Conservation (phyloP, 2,888 invertebrate species). For the Maniola hyperantus region DNA sequence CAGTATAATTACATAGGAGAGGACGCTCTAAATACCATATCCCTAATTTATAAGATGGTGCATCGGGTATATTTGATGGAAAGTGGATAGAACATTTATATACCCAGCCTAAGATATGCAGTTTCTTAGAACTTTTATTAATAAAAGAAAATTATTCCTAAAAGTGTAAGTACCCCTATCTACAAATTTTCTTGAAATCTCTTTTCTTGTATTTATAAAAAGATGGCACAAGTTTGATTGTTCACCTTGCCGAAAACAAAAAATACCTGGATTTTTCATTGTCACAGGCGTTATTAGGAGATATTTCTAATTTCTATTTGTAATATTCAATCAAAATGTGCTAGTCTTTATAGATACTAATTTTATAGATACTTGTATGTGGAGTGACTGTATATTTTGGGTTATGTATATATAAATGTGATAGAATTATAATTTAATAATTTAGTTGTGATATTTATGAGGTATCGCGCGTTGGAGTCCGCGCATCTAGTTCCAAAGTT, state of each 20-base stretch:
- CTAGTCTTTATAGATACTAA: background rate
- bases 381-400: slow-evolving; percentile 23
- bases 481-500: slow-evolving; percentile 58
- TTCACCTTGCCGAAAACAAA: background rate
- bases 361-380: background rate
- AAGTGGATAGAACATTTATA: slow-evolving; percentile 52
- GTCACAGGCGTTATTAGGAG: too few relatives aligned
- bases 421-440: slow-evolving; percentile 53
- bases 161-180: background rate
- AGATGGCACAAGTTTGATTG: background rate
- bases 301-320: too few relatives aligned
- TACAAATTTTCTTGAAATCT: background rate
- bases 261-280: too few relatives aligned
- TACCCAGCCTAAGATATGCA: slow-evolving; percentile 1
- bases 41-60: slow-evolving; percentile 70
- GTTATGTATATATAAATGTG: slow-evolving; percentile 9
- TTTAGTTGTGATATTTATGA: slow-evolving; percentile 77
- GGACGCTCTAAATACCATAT: slow-evolving; percentile 67
- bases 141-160: background rate
- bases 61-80: slow-evolving; percentile 56
- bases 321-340: too few relatives aligned
- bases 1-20: slow-evolving; percentile 24
- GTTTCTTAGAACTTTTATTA: background rate
- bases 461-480: slow-evolving; percentile 51
- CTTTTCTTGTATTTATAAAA: background rate